phyloP scores from a whole-genome alignment of 2,113 vertebrate species.

The Hyperoodon ampullatus region DNA sequence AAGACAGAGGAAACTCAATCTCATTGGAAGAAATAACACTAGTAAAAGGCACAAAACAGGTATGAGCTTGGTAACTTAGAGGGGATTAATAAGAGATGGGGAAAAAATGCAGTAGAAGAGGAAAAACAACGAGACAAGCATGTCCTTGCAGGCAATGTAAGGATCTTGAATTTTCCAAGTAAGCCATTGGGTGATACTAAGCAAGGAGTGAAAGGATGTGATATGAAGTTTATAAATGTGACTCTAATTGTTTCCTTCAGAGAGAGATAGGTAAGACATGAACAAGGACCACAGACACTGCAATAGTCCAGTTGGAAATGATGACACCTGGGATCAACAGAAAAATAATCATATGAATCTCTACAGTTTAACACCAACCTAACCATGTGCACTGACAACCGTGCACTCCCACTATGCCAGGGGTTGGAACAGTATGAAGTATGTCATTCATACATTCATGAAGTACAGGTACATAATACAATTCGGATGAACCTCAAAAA shows the following conservation, averaged over 20 bases:
- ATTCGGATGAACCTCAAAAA: not conserved
- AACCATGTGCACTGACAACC: not conserved
- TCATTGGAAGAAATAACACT: not conserved
- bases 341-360: too few species aligned
- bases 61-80: not conserved
- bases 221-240: not conserved
- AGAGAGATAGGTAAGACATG: not conserved
- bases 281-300: not conserved
- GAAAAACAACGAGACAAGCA: not conserved
- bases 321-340: too few species aligned
- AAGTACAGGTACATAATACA: not conserved
- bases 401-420: too few species aligned
- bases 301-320: not conserved
- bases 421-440: not conserved
- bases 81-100: not conserved
- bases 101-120: not conserved
- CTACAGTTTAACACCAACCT: not conserved
- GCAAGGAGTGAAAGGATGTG: not conserved
- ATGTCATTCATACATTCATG: not conserved
- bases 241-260: not conserved
- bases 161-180: not conserved
- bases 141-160: not conserved
- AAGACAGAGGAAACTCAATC: not conserved
- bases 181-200: not conserved
- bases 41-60: not conserved